Evolutionary conservation across 2,797 vertebrate genomes (phyloP), one percentile per base, ranked within the genome.

Genomic region (Takifugu rubripes): DNA sequence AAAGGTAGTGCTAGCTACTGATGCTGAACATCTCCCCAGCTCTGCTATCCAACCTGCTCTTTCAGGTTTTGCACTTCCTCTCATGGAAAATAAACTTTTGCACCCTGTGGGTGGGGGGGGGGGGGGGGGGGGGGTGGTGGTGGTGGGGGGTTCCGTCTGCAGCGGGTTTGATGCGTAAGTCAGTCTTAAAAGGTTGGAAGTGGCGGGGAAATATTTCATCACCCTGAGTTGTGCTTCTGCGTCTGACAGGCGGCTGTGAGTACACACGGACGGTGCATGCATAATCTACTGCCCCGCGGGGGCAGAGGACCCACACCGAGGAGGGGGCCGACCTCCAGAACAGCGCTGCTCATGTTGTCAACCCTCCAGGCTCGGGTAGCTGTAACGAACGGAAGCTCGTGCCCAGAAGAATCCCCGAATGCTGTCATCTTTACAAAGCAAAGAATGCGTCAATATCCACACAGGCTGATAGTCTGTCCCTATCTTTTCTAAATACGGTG

Each of bases 191-290:
- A 52, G 70, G 56, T 52, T 52, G 25, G 54, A 79, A 77, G 61
- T 70, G 72, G 45, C 60, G 49, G 52, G 49, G 69, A 75, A 82
- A 77, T 57, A 75, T 81, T 85, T 87, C 77, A 81, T 85, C 75
- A 80, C 49, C 49, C 55, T 67, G 78, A 78, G 65, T 84, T 74
- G 66, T 58, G 62, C 68, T 17, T 78, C 71, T 49, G 52, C 69
- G 78, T 81, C 78, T 79, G 81, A 88, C 84, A 88, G 80, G 78
- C 78, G 77, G 83, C 85, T 84, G 82, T 77, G 84, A 68, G 76
- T 77, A 79, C 77, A 87, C 75, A 82, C 65, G 77, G 74, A 82
- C 74, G 45, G 72, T 78, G 82, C 82, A 85, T 82, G 69, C 69
- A 83, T 85, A 82, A 83, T 88, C 64, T 70, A 75, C 70, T 72